Percentiles rank a stretch among this genome's conserved stretches.
Conservation (phyloP, 1,140 invertebrate genomes). For the Rhagoletis pomonella region DNA sequence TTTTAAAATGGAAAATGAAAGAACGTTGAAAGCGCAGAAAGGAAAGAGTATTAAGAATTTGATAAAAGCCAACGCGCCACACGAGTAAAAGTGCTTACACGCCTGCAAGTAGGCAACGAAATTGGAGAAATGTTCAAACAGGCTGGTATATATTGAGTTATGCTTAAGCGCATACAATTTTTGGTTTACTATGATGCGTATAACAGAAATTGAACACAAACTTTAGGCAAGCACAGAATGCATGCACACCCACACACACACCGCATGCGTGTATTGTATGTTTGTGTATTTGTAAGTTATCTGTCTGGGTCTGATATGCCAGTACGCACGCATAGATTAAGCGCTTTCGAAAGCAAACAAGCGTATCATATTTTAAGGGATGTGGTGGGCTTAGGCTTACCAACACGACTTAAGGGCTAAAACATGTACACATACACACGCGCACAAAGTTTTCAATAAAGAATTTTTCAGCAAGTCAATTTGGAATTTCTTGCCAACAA, state of each 20-base stretch:
- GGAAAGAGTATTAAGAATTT: background rate
- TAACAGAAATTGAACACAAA: too few species aligned
- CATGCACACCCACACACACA: background rate
- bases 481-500: background rate
- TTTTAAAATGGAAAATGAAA: background rate
- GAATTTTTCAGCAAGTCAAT: background rate
- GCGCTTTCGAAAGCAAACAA: too few species aligned
- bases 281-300: background rate
- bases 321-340: too few species aligned
- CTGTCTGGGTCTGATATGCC: too few species aligned
- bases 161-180: background rate
- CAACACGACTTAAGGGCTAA: background rate
- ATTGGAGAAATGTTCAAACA: background rate
- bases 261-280: background rate
- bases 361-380: background rate
- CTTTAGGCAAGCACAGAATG: too few species aligned
- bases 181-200: background rate
- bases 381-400: background rate
- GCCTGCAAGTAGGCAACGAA: constrained; percentile 29
- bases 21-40: background rate
- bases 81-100: background rate
- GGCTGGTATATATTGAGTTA: background rate
- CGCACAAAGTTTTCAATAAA: background rate
- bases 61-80: background rate
- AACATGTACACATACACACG: background rate